Conservation (phyloP, 2,113 vertebrate genomes). For the Struthidea cinerea region DNA sequence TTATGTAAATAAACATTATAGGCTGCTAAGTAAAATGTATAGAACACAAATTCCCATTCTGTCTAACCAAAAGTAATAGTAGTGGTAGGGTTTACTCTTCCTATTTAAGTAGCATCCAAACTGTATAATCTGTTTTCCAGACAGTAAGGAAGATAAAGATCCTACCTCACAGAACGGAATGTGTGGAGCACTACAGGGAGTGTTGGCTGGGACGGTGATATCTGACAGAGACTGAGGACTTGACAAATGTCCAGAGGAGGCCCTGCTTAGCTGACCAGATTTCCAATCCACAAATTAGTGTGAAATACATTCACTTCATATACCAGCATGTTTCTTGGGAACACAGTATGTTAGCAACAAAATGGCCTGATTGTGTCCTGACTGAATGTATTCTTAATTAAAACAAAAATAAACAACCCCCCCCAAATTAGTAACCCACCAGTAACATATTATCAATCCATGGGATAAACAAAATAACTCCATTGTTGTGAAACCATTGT, state of each 20-base stretch:
- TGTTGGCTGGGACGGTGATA: background rate
- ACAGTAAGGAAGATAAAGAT: background rate
- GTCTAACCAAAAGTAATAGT: background rate
- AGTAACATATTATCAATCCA: background rate
- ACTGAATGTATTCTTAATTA: background rate
- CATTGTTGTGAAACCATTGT: background rate
- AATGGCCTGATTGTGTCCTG: background rate
- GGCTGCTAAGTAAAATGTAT: background rate
- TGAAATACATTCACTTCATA: background rate
- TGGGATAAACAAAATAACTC: background rate
- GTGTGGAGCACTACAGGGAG: rapidly evolving
- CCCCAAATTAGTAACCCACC: background rate
- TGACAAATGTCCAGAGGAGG: background rate
- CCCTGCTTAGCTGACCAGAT: background rate
- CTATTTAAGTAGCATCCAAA: background rate
- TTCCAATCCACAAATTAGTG: background rate
- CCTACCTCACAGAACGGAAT: background rate
- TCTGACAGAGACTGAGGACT: background rate
- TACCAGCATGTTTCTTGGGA: background rate
- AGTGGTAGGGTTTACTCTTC: background rate
- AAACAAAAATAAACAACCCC: background rate
- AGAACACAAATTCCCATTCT: background rate
- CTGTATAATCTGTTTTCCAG: background rate
- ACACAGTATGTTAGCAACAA: background rate
- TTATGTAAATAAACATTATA: background rate